Evolutionary conservation across 2,113 vertebrate genomes (phyloP).

Genomic region (Emberiza fucata): DNA sequence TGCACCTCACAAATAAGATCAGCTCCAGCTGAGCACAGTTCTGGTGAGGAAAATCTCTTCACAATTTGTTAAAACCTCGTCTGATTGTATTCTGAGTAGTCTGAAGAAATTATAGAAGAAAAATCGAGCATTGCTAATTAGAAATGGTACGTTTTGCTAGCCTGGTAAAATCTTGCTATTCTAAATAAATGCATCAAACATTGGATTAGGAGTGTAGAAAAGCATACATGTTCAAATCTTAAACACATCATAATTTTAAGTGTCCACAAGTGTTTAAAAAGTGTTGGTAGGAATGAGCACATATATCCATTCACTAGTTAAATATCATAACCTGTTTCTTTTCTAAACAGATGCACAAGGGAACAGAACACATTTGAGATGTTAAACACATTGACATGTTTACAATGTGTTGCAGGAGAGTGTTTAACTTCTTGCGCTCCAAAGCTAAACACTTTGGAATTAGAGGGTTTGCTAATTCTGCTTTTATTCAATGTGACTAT

Average conservation of each 20-base stretch:
- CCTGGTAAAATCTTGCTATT: conserved; percentile 49
- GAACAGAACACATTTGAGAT: conserved; percentile 77
- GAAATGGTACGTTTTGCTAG: not conserved
- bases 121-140: not conserved
- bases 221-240: conserved; percentile 76
- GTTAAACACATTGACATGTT: conserved; percentile 85
- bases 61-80: not conserved
- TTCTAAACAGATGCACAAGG: conserved; percentile 71
- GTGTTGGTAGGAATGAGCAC: conserved; percentile 74
- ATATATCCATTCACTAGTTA: conserved; percentile 76
- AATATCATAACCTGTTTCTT: conserved; percentile 82
- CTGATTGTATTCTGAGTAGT: not conserved
- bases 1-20: not conserved
- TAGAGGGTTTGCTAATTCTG: conserved; percentile 75
- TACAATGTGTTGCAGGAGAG: conserved; percentile 82
- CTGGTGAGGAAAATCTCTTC: not conserved
- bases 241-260: conserved; percentile 84
- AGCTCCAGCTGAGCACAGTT: not conserved
- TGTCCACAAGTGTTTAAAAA: conserved; percentile 78
- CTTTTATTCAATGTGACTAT: conserved; percentile 59
- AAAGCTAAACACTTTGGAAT: conserved; percentile 80
- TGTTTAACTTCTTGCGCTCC: conserved; percentile 79
- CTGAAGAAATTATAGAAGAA: not conserved
- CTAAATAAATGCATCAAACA: conserved; percentile 51
- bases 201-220: conserved; percentile 80